These are phyloP conservation scores for Eristalis intricaria DNA, from an alignment of 2,888 invertebrate species.

Conservation along the genomic window DNA sequence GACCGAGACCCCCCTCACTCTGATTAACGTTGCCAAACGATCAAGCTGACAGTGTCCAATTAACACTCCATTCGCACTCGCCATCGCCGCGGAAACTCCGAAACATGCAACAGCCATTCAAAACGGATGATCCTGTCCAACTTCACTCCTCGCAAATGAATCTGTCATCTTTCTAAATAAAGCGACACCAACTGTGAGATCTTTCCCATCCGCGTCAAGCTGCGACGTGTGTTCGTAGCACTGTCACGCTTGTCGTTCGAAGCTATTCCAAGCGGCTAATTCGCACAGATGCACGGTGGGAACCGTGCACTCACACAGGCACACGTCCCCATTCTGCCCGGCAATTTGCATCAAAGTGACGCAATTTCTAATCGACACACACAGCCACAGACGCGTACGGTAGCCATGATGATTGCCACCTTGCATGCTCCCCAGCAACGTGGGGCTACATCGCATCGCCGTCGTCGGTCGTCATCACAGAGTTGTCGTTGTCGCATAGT, in stretches of 20 bases:
- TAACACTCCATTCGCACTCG: conserved; percentile 47
- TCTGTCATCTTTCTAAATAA: conserved; percentile 2
- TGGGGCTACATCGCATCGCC: not conserved
- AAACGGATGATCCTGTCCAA: conserved; percentile 6
- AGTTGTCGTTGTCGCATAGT: not conserved
- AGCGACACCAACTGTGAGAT: not conserved
- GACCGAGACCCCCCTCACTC: not conserved
- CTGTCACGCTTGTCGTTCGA: conserved; percentile 66
- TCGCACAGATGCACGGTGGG: conserved; percentile 54
- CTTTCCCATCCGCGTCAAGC: not conserved
- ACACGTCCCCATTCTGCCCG: conserved; percentile 14
- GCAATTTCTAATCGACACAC: conserved; percentile 64
- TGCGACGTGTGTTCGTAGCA: not conserved
- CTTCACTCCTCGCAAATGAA: not conserved
- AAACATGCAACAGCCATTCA: conserved; percentile 36
- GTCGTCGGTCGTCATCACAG: not conserved
- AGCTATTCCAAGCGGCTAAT: conserved; percentile 64
- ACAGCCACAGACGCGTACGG: conserved; percentile 43
- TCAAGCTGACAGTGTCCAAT: conserved; percentile 53
- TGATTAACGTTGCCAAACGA: conserved; percentile 30
- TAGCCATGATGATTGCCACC: conserved; percentile 67
- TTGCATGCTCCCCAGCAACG: conserved; percentile 47
- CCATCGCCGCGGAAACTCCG: not conserved
- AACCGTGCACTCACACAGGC: conserved; percentile 12
- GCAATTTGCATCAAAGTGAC: conserved; percentile 71